Evolutionary conservation across 2,113 vertebrate species (phyloP).

Genomic region (Poeciliopsis occidentalis): DNA sequence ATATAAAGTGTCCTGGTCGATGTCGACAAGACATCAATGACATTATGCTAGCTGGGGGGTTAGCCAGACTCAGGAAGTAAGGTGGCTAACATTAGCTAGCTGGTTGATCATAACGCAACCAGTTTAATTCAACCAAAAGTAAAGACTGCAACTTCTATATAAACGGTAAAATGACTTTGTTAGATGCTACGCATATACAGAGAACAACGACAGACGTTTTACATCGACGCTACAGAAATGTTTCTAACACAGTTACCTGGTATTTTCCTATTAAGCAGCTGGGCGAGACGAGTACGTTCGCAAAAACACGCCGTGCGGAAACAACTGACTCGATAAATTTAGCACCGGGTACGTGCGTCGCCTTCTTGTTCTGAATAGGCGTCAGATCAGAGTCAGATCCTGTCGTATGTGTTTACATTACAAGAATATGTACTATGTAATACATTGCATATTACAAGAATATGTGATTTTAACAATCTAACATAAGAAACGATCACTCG

Average conservation of each 20-base stretch:
- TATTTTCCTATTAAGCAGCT: slow-evolving; percentile 1
- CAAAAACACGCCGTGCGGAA: slow-evolving; percentile 68
- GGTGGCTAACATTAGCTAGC: slow-evolving; percentile 41
- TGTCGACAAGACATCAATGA: neutral
- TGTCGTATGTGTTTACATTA: neutral
- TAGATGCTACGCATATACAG: rapidly evolving
- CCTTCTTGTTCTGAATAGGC: neutral
- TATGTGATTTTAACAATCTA: no score
- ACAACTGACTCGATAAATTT: slow-evolving; percentile 2
- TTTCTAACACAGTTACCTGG: slow-evolving; percentile 19
- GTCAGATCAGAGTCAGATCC: neutral
- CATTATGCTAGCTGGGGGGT: neutral
- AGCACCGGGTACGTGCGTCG: neutral
- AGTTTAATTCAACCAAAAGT: neutral
- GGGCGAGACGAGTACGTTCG: slow-evolving; percentile 38
- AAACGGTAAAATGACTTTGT: neutral
- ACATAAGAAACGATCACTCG: neutral
- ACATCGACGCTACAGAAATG: neutral
- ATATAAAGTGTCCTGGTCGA: rapidly evolving
- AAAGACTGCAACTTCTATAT: neutral
- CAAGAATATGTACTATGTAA: no score
- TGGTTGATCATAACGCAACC: neutral
- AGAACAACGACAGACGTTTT: rapidly evolving
- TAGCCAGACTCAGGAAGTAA: slow-evolving; percentile 41
- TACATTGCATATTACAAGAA: no score